Evolutionary conservation across 2,888 invertebrate species (phyloP).

Genomic region (Drosophila anomelani): DNA sequence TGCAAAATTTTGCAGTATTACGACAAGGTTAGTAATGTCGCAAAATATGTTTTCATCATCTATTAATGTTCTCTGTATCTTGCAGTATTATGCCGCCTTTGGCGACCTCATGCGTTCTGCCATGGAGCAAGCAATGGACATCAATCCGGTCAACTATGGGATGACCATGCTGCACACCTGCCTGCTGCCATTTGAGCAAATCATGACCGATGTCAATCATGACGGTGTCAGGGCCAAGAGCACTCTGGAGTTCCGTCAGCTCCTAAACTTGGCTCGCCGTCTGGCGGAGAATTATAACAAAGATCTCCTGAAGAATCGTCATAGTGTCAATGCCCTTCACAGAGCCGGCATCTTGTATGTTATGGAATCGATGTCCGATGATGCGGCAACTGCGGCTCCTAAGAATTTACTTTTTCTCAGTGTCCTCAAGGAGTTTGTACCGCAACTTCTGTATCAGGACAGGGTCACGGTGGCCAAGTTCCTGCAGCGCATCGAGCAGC

Average conservation of each 20-base stretch:
- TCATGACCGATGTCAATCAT: conserved; percentile 5
- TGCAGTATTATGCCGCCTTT: conserved; percentile 23
- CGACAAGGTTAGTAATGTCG: conserved; percentile 37
- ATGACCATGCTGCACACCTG: conserved; percentile 66
- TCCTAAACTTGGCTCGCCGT: conserved; percentile 41
- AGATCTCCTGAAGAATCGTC: conserved; percentile 38
- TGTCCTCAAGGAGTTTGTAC: conserved; percentile 53
- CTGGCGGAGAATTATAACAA: conserved; percentile 39
- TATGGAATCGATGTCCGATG: background rate
- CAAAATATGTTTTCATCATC: rapidly evolving
- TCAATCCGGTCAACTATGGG: conserved; percentile 54
- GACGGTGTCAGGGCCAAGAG: background rate
- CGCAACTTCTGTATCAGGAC: conserved; percentile 60
- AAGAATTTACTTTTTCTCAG: conserved; percentile 42
- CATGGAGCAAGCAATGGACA: conserved; percentile 45
- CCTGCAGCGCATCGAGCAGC: conserved; percentile 31
- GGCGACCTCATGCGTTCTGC: conserved; percentile 57
- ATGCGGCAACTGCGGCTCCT: conserved; percentile 13
- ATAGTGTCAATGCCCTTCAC: conserved; percentile 45
- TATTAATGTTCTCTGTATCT: no score
- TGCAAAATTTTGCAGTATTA: conserved; percentile 47
- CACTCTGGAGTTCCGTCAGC: conserved; percentile 34
- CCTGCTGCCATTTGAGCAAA: conserved; percentile 30
- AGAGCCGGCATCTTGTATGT: conserved; percentile 59
- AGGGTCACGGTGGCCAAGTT: conserved; percentile 15